Evolutionary conservation across 2,113 vertebrate species (phyloP).

Genomic region (Microcebus jonahi): DNA sequence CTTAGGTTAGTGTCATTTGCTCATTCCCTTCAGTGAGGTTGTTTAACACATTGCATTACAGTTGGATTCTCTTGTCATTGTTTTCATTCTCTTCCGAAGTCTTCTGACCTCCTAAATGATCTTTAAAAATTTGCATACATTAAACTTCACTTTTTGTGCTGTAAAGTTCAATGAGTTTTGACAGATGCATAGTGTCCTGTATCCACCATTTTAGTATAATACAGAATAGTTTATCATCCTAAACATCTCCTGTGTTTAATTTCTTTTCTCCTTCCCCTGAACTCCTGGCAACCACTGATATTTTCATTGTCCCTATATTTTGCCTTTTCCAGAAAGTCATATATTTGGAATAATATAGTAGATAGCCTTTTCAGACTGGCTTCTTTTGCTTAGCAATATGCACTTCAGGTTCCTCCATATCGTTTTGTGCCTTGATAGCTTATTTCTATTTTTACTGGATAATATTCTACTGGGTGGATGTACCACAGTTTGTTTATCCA

Average conservation of each 20-base stretch:
- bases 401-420: not conserved
- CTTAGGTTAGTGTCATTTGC: not conserved
- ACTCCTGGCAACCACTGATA: not conserved
- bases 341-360: not conserved
- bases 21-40: too few species aligned
- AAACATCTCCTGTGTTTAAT: not conserved
- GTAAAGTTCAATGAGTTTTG: not conserved
- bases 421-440: not conserved
- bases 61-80: not conserved
- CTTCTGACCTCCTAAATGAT: not conserved
- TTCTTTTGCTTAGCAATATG: not conserved
- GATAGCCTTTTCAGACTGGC: not conserved
- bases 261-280: not conserved
- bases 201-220: not conserved
- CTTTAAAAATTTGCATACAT: not conserved
- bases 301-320: not conserved
- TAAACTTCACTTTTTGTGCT: not conserved
- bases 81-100: slow-evolving; percentile 23
- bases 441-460: not conserved
- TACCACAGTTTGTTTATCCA: not conserved
- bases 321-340: slow-evolving; percentile 2
- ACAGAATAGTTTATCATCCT: not conserved
- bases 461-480: not conserved
- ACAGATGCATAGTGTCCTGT: not conserved
- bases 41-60: not conserved